Conservation (phyloP, 30 jellyfish, hydroid and myxozoan species). For the Rhopilema esculentum region DNA sequence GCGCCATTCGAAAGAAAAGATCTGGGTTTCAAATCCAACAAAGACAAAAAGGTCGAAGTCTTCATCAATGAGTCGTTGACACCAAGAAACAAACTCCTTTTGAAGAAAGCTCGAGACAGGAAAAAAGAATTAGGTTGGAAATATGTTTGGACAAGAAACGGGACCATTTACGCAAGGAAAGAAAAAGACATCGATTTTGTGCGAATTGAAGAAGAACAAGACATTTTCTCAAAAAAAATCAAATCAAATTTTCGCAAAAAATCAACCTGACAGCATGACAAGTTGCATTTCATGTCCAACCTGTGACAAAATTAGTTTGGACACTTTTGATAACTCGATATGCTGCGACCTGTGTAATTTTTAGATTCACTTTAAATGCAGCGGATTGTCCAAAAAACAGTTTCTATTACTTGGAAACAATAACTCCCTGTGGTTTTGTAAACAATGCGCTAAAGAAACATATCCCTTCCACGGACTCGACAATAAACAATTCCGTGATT, state of each 20-base stretch:
- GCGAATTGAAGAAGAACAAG: not conserved
- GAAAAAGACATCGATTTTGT: not conserved
- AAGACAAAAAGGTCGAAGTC: not conserved
- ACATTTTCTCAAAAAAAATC: not conserved
- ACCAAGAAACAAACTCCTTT: not conserved
- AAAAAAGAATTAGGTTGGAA: too few relatives aligned
- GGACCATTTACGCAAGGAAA: not conserved
- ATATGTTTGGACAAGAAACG: conserved; percentile 5
- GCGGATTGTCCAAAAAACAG: not conserved
- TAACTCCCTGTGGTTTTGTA: not conserved
- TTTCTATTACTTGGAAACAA: not conserved
- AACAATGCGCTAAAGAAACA: not conserved
- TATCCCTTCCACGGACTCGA: not conserved
- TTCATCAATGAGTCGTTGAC: not conserved
- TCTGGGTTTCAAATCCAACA: not conserved
- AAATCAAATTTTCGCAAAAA: not conserved
- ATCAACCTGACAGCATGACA: not conserved
- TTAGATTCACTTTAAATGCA: not conserved
- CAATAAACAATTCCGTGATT: not conserved
- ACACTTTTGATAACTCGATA: not conserved
- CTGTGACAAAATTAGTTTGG: not conserved
- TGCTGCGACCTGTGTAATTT: not conserved
- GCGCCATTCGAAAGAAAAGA: not conserved
- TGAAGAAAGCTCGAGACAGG: not conserved
- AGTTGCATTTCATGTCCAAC: not conserved